These are phyloP conservation scores for Phortica magna DNA, from an alignment of 2,888 invertebrate species.

Conservation along the genomic window DNA sequence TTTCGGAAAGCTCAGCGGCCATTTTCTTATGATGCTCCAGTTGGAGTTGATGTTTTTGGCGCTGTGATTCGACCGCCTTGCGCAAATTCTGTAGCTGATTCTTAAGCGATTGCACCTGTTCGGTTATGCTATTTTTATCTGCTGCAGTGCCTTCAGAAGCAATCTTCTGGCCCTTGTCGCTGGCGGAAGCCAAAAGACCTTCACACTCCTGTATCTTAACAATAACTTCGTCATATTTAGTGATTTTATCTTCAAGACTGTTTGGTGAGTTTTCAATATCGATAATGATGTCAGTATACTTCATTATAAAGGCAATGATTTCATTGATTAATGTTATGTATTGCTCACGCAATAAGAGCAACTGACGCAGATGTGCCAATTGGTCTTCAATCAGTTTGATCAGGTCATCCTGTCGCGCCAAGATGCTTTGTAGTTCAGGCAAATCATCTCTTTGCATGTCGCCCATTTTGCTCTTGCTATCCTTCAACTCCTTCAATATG, in stretches of 20 bases:
- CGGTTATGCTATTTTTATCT: slow-evolving; percentile 92
- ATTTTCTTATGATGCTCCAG: slow-evolving; percentile 93
- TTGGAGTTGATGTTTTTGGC: slow-evolving; percentile 91
- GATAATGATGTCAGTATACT: slow-evolving; percentile 90
- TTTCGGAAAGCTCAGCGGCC: slow-evolving; percentile 88
- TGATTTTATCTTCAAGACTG: slow-evolving; percentile 91
- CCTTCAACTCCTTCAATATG: slow-evolving; percentile 87
- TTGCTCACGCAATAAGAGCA: slow-evolving; percentile 90
- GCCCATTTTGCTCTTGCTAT: slow-evolving; percentile 87
- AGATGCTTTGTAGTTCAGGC: slow-evolving; percentile 87
- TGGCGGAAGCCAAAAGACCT: slow-evolving; percentile 90
- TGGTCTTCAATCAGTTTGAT: slow-evolving; percentile 92
- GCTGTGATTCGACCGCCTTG: slow-evolving; percentile 89
- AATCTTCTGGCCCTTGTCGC: slow-evolving; percentile 95
- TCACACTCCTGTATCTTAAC: slow-evolving; percentile 93
- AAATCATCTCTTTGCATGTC: slow-evolving; percentile 87
- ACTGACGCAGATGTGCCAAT: slow-evolving; percentile 87
- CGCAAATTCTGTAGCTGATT: slow-evolving; percentile 89
- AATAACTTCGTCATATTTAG: slow-evolving; percentile 91
- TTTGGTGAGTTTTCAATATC: slow-evolving; percentile 92
- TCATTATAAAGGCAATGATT: slow-evolving; percentile 91
- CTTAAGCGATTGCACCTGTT: slow-evolving; percentile 91
- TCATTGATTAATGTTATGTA: slow-evolving; percentile 92
- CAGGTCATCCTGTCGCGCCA: slow-evolving; percentile 90
- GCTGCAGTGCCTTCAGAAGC: slow-evolving; percentile 93